Base-by-base conservation (phyloP, 2,113 vertebrate species). In the Rhegmatorhina hoffmannsi region DNA sequence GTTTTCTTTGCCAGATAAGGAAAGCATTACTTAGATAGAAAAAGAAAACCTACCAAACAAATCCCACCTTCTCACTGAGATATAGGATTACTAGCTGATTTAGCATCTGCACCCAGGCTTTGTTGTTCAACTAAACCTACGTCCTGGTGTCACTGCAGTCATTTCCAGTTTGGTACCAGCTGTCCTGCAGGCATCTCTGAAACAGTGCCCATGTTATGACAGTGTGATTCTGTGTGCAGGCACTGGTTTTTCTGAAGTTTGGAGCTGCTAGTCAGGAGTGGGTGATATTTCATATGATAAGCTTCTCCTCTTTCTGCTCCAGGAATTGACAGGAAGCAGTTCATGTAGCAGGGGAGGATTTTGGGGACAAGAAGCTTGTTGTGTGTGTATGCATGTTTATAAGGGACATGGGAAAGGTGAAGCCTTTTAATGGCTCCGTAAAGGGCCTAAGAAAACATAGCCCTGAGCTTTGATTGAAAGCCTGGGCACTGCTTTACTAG, bases 161-260 rank as follows among this genome's bases (percentile, higher is more conserved):
- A 8, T 77, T 94, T 74, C 72, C 60, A 74, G 46, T 88, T 86
- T 43, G 55, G 55, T 67, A 59, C 63, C 90, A 89, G 63, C 66
- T 83, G 82, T 93, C 87, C 84, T 56, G 55, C 43, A 87, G 77
- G 56, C 62, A 72, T 36, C 20, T 84, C 69, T 87, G 58, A 79
- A 79, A 49, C 50, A 12, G 11, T 34, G 33, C 47, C 72, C 8
- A 3, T 3, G 1, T 62, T 28, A 74, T n/a, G 50, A 69, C 31
- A 64, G 7, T 38, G 56, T 8, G 20, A 33, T 44, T 13, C 77
- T 75, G 25, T 4, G 2, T 58, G 72, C 55, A 43, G 46, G 11
- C 40, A 33, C 44, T 73, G 53, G 10, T 24, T 83, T 90, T 80
- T 55, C 26, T 50, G 59, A 59, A 74, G 34, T 47, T 34, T 0